Conservation (phyloP, 2,888 invertebrate genomes). For the Plagiodera versicolora region DNA sequence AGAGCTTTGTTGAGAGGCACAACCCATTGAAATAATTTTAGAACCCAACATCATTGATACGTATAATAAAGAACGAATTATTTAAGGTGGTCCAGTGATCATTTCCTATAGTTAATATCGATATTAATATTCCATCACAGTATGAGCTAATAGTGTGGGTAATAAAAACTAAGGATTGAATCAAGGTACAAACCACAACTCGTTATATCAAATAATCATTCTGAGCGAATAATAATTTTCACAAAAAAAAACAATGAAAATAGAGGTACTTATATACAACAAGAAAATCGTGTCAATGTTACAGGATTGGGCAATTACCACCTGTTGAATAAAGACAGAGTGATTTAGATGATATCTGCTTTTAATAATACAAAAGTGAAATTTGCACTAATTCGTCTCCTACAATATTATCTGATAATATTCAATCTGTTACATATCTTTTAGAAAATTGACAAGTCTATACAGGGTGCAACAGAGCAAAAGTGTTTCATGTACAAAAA, state of each 20-base stretch:
- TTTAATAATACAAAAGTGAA: too few species aligned
- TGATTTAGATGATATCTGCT: neutral
- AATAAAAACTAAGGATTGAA: neutral
- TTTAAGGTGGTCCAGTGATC: too few species aligned
- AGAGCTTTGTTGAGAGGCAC: too few species aligned
- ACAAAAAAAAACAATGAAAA: constrained; percentile 18
- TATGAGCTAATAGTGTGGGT: neutral
- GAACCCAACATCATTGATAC: too few species aligned
- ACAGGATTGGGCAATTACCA: constrained; percentile 11
- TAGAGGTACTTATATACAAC: constrained; percentile 13
- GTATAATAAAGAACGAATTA: too few species aligned
- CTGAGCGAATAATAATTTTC: constrained; percentile 18
- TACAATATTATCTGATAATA: too few species aligned
- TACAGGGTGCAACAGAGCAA: too few species aligned
- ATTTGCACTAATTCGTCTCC: too few species aligned
- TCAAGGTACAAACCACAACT: constrained; percentile 17
- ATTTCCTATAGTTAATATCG: neutral
- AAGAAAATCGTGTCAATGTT: constrained; percentile 26
- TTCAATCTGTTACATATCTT: too few species aligned
- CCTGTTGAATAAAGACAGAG: neutral
- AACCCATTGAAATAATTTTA: too few species aligned
- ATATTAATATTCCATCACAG: neutral
- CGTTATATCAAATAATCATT: constrained; percentile 21
- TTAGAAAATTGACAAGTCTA: too few species aligned
- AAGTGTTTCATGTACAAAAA: too few species aligned